These are phyloP conservation scores for Danio rerio DNA, from an alignment of 2,113 vertebrate genomes.

Conservation along the genomic window GRCz12tu NC_133190.1:34690001-34690500, in stretches of 20 bases:
- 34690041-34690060: constrained; percentile 37
- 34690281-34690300: constrained; percentile 3
- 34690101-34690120: constrained; percentile 32
- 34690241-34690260: neutral
- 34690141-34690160: constrained; percentile 32
- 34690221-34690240: constrained; percentile 4
- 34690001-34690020: constrained; percentile 50
- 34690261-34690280: constrained; percentile 11
- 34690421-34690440: neutral
- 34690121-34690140: constrained; percentile 35
- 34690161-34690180: neutral
- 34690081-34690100: constrained; percentile 46
- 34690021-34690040: constrained; percentile 50
- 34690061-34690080: constrained; percentile 45
- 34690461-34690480: too few relatives aligned
- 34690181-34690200: constrained; percentile 1
- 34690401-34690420: neutral
- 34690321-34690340: neutral
- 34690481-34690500: constrained; percentile 14
- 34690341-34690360: neutral
- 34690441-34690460: neutral
- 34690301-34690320: neutral
- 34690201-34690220: constrained; percentile 1
- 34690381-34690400: neutral
- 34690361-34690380: too few relatives aligned